phyloP scores from a whole-genome alignment of 2,888 invertebrate genomes.

The Acutogordius australiensis region DNA sequence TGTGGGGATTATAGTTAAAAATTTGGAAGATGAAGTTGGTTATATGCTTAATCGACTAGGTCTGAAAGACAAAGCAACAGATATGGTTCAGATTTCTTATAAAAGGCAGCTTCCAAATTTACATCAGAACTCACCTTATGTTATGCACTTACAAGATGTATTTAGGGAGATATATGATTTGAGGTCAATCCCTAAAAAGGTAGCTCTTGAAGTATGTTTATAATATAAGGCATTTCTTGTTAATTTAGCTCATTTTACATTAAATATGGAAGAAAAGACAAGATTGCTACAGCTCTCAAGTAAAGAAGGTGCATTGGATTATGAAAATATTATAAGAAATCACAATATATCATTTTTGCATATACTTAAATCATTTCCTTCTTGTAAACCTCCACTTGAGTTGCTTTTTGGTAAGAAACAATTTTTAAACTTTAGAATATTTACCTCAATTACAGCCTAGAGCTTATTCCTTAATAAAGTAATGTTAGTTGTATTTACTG shows the following conservation, averaged over 20 bases:
- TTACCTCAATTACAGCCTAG: slow-evolving; percentile 7
- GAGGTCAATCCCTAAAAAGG: slow-evolving; percentile 7
- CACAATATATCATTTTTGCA: background rate
- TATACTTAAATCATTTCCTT: background rate
- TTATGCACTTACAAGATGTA: background rate
- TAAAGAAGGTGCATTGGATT: slow-evolving; percentile 9
- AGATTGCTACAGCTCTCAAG: background rate
- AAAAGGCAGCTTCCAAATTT: background rate
- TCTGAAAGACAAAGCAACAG: background rate
- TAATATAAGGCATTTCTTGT: background rate
- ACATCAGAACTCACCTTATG: background rate
- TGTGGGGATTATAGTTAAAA: background rate
- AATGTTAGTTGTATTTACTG: background rate
- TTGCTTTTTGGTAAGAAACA: background rate
- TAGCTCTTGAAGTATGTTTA: background rate
- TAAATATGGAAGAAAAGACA: background rate
- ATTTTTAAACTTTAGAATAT: background rate
- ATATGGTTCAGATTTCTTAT: background rate
- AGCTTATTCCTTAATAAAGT: slow-evolving; percentile 4
- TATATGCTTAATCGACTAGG: background rate
- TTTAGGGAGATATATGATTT: background rate
- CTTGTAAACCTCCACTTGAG: background rate
- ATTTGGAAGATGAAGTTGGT: background rate
- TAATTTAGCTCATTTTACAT: slow-evolving; percentile 2
- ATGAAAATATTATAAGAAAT: background rate